Evolutionary conservation across 2,113 vertebrate species (phyloP).

Genomic region (Carettochelys insculpta): DNA sequence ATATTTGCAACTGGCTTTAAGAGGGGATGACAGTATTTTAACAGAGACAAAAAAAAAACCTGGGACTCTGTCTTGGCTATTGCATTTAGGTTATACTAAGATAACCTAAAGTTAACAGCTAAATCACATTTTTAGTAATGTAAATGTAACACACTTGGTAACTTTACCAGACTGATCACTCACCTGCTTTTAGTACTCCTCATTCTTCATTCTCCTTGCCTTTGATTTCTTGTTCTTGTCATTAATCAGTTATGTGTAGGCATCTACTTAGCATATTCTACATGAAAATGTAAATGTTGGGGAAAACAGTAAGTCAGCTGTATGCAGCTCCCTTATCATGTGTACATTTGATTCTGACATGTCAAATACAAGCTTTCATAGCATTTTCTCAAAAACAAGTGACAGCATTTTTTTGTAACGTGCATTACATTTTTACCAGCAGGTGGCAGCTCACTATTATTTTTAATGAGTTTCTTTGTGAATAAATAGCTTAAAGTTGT

Average conservation of each 20-base stretch:
- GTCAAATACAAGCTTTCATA: slow-evolving; percentile 56
- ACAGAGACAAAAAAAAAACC: slow-evolving; percentile 17
- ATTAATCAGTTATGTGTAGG: slow-evolving; percentile 55
- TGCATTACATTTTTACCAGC: slow-evolving; percentile 56
- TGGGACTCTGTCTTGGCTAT: slow-evolving; percentile 27
- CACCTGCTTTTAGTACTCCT: slow-evolving; percentile 63
- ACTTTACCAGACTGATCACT: slow-evolving; percentile 3
- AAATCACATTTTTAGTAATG: slow-evolving; percentile 62
- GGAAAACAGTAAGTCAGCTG: slow-evolving; percentile 53
- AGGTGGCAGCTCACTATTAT: slow-evolving; percentile 73
- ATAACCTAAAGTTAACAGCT: no score
- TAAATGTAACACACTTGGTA: neutral
- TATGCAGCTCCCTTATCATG: slow-evolving; percentile 42
- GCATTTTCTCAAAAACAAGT: neutral
- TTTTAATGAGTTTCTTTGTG: slow-evolving; percentile 51
- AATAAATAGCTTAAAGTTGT: neutral
- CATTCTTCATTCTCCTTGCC: slow-evolving; percentile 67
- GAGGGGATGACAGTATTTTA: neutral
- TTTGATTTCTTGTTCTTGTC: slow-evolving; percentile 30
- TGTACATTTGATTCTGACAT: neutral
- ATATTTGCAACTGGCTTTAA: slow-evolving; percentile 18
- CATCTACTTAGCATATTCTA: slow-evolving; percentile 67
- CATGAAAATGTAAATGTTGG: slow-evolving; percentile 59
- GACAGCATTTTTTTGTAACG: neutral
- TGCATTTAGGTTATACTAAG: slow-evolving; percentile 24